Conservation (phyloP, 1,140 invertebrate genomes). For the Tenebrio molitor region DNA sequence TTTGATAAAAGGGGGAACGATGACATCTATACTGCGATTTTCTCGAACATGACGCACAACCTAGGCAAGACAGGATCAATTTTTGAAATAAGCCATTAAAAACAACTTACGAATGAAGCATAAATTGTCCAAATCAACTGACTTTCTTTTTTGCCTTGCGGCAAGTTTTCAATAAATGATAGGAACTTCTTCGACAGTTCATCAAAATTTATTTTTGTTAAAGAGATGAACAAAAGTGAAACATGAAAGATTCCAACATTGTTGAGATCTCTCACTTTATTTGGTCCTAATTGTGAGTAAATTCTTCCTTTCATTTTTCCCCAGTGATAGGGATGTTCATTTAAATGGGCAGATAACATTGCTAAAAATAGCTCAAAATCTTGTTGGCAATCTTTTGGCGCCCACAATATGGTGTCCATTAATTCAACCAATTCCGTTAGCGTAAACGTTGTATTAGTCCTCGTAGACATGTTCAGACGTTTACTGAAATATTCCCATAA, state of each 20-base stretch:
- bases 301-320: conserved; percentile 62
- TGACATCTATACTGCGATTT: conserved; percentile 52
- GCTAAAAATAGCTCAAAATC: conserved; percentile 60
- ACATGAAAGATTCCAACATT: conserved; percentile 59
- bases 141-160: conserved; percentile 52
- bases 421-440: conserved; percentile 50
- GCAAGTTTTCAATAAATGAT: conserved; percentile 56
- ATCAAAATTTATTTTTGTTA: conserved; percentile 56
- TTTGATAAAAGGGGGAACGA: conserved; percentile 47
- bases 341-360: conserved; percentile 58
- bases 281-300: conserved; percentile 61
- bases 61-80: conserved; percentile 45
- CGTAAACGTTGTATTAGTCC: conserved; percentile 43
- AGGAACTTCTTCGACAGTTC: conserved; percentile 60
- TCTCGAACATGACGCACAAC: conserved; percentile 54
- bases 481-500: conserved; percentile 63
- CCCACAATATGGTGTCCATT: conserved; percentile 50
- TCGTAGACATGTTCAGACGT: conserved; percentile 56
- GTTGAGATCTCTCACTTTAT: conserved; percentile 60
- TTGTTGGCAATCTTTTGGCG: conserved; percentile 51
- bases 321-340: conserved; percentile 61
- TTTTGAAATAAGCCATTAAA: not conserved
- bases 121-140: conserved; percentile 58
- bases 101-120: conserved; percentile 58
- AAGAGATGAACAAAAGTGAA: conserved; percentile 56